Percentiles rank a stretch among this genome's conserved stretches.
Evolutionary conservation across 1,140 invertebrate genomes (phyloP).

Genomic region (Rhopalosiphum padi): DNA sequence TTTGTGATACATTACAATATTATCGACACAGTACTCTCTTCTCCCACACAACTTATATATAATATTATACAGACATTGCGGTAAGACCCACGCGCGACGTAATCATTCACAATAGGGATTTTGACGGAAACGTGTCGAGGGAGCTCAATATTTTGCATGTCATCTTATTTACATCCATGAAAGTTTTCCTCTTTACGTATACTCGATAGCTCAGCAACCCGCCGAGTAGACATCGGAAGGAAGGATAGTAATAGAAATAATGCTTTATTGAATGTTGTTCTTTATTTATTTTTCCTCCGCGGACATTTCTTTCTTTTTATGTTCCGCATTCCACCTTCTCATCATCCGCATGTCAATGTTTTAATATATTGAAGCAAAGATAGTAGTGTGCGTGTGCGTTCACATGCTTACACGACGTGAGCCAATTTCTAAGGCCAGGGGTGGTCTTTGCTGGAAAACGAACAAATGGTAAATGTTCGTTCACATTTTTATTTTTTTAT

Average conservation of each 20-base stretch:
- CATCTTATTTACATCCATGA: conserved; percentile 50
- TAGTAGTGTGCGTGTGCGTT: neutral
- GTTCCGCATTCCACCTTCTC: neutral
- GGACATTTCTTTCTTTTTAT: neutral
- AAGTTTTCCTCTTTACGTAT: neutral
- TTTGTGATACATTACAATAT: neutral
- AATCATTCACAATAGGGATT: conserved; percentile 12
- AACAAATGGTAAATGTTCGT: conserved; percentile 35
- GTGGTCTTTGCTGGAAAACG: conserved; percentile 15
- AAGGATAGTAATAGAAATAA: neutral
- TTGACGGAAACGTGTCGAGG: conserved; percentile 30
- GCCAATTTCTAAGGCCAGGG: conserved; percentile 48
- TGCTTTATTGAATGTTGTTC: conserved; percentile 29
- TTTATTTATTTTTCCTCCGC: conserved; percentile 11
- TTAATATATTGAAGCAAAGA: conserved; percentile 28
- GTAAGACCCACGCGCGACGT: neutral
- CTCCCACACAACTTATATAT: neutral
- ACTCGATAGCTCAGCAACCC: neutral
- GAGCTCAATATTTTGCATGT: conserved; percentile 35
- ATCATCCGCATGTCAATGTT: neutral
- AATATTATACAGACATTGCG: neutral
- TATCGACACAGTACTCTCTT: neutral
- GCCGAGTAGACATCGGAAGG: too few species aligned
- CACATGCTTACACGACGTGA: neutral
- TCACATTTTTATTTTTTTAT: neutral